Base-by-base conservation (phyloP, 64 coral and sea anemone genomes). In the Cladopsammia gracilis region DNA sequence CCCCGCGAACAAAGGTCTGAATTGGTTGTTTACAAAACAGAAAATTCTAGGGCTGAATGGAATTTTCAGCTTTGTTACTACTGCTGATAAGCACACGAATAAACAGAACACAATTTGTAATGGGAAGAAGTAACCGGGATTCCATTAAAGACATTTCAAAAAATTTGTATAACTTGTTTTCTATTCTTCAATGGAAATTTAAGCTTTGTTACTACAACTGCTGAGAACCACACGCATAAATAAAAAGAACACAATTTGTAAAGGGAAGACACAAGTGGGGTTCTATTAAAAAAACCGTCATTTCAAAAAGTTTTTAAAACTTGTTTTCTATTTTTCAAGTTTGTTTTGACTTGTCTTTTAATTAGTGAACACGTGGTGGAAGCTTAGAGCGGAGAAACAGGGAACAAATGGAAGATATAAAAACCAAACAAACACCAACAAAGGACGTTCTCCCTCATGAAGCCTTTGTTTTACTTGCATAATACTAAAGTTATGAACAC, bases 21-120 rank as follows among this genome's bases (percentile, higher is more conserved):
- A 84, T 84, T 84, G 80, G 45, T 84, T 84, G 62, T 67, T 84
- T 84, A 67, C 46, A 67, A 64, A 18, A 64, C 15, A 47, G 80
- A 25, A 84, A 66, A 84, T 68, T 84, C 60, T 84, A 42, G 45
- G 80, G 62, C 60, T 84, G 61, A 67, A 61, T 84, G 62, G 80
- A 84, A 84, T 84, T 66, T 84, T 16, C 68, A 67, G 62, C 62
- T 67, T 84, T 84, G 80, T 84, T 84, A 25, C 44, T 2, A 22
- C 26, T 67, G 43, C 46, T 67, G 80, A 84, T 84, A 84, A 84
- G 62, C 18, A 19, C 15, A 11, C 18, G 68, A 42, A 84, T 84
- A 67, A 84, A 67, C 44, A 65, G 7, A 12, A 44, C 49, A n/a
- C n/a, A 56, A 34, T 83, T 61, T 62, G 34, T 18, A 61, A 64